phyloP scores from a whole-genome alignment of 1,140 invertebrate species.

The Cyclina sinensis region DNA sequence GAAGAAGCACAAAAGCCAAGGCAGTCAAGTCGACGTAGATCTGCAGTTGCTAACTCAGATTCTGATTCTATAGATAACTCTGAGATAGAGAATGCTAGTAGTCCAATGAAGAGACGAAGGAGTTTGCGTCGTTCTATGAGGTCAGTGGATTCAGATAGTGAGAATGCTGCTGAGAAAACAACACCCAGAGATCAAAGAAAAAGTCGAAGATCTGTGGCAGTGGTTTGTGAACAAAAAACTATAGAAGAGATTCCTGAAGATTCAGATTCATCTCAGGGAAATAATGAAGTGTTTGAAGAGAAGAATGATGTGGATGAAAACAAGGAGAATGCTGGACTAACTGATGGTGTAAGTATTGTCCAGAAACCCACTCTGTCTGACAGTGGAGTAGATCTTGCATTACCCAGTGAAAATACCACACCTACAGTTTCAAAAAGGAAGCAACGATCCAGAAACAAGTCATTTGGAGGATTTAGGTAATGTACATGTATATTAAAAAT shows the following conservation, averaged over 20 bases:
- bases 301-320: neutral
- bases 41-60: neutral
- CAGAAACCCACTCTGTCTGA: neutral
- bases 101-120: conserved; percentile 12
- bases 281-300: conserved; percentile 45
- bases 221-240: neutral
- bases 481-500: too few relatives aligned
- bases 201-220: conserved; percentile 43
- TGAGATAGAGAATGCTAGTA: neutral
- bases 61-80: neutral
- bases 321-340: neutral
- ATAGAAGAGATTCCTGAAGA: neutral
- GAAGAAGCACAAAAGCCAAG: neutral
- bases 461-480: conserved; percentile 64
- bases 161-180: neutral
- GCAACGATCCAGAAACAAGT: conserved; percentile 44
- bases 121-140: conserved; percentile 24
- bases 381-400: neutral
- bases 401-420: neutral
- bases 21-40: neutral
- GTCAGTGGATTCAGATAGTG: neutral
- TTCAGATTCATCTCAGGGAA: conserved; percentile 22
- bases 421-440: neutral
- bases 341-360: too few relatives aligned
- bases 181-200: neutral